Conservation (phyloP, 2,888 invertebrate species). For the Eristalis intricaria region DNA sequence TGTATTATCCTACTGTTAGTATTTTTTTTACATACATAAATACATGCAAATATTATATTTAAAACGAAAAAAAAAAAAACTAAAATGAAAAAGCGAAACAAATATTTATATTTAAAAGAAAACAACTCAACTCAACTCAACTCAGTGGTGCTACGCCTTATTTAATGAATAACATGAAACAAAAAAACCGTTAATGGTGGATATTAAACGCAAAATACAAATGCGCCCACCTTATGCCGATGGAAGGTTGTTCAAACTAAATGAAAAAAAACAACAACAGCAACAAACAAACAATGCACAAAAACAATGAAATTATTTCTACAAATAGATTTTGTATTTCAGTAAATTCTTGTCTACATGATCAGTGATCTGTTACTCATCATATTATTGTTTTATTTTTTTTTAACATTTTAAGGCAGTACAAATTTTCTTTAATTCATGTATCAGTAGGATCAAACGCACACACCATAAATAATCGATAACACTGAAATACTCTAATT, state of each 20-base stretch:
- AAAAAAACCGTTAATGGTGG: slow-evolving; percentile 43
- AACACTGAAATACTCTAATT: slow-evolving; percentile 62
- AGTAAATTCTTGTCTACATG: neutral
- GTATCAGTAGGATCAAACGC: slow-evolving; percentile 3
- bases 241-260: slow-evolving; percentile 51
- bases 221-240: slow-evolving; percentile 40
- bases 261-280: slow-evolving; percentile 39
- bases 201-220: slow-evolving; percentile 16
- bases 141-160: slow-evolving; percentile 70
- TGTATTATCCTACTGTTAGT: slow-evolving; percentile 63
- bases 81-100: neutral
- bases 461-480: slow-evolving; percentile 19
- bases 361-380: neutral
- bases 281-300: slow-evolving; percentile 20
- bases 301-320: slow-evolving; percentile 37
- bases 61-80: neutral
- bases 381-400: neutral
- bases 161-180: neutral
- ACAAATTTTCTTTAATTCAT: slow-evolving; percentile 37
- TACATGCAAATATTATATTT: neutral
- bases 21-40: slow-evolving; percentile 12
- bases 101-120: slow-evolving; percentile 51
- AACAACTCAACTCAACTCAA: slow-evolving; percentile 34
- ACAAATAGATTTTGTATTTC: slow-evolving; percentile 14
- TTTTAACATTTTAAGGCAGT: slow-evolving; percentile 36